Conservation (phyloP, 2,888 invertebrate species). For the Acronicta leporina region DNA sequence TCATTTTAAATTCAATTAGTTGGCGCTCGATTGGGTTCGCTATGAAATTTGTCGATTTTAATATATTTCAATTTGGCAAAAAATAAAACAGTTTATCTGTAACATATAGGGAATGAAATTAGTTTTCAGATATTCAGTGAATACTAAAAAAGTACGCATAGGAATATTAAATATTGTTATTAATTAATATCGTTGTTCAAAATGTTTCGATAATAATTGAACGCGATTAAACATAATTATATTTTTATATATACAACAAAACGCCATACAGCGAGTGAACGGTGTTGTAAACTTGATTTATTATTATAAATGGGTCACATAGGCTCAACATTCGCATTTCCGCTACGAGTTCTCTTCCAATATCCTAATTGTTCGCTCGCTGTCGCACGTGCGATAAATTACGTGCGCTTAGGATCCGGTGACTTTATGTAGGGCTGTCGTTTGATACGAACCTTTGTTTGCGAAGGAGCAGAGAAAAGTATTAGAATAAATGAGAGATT, state of each 20-base stretch:
- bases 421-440: slow-evolving; percentile 11
- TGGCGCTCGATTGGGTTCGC: slow-evolving; percentile 26
- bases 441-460: not conserved
- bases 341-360: not conserved
- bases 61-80: slow-evolving; percentile 20
- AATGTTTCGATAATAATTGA: not conserved
- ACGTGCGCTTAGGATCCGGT: slow-evolving; percentile 6
- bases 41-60: slow-evolving; percentile 15
- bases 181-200: not conserved
- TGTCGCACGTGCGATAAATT: slow-evolving; percentile 5
- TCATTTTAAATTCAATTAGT: slow-evolving; percentile 30
- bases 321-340: not conserved
- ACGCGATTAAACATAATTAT: too few species aligned
- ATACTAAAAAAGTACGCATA: slow-evolving; percentile 19
- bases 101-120: slow-evolving; percentile 25
- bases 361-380: slow-evolving; percentile 13
- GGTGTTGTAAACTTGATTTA: too few species aligned
- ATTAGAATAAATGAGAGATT: not conserved
- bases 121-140: slow-evolving; percentile 22
- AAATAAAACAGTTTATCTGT: slow-evolving; percentile 36
- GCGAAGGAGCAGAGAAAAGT: not conserved
- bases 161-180: slow-evolving; percentile 17
- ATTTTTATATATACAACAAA: too few species aligned
- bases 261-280: too few species aligned
- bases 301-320: not conserved